A percentile compares a stretch with the other conserved stretches of the same genome.
phyloP scores from a whole-genome alignment of 1,140 invertebrate species.

The Drosophila parabipectinata region DNA sequence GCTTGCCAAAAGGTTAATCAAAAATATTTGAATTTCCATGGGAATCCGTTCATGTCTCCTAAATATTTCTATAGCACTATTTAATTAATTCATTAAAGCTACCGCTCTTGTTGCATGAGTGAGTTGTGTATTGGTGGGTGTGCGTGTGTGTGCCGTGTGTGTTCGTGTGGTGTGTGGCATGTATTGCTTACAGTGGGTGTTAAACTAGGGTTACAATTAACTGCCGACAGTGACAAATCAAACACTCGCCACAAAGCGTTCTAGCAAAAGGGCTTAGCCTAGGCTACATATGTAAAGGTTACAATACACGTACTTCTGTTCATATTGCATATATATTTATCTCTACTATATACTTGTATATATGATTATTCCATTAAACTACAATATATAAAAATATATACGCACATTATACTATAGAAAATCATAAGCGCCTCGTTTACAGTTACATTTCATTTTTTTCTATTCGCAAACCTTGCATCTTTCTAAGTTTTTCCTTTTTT shows the following conservation, averaged over 20 bases:
- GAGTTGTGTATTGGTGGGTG: slow-evolving; percentile 21
- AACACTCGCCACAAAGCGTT: slow-evolving; percentile 43
- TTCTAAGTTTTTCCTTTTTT: slow-evolving; percentile 7
- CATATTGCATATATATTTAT: slow-evolving; percentile 38
- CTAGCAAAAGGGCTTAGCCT: slow-evolving; percentile 53
- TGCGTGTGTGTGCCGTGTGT: slow-evolving; percentile 19
- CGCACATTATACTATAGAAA: slow-evolving; percentile 52
- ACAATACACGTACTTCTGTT: slow-evolving; percentile 29
- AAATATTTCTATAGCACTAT: slow-evolving; percentile 58
- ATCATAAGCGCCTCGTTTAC: slow-evolving; percentile 80
- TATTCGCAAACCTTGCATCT: slow-evolving; percentile 15
- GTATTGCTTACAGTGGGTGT: slow-evolving; percentile 63
- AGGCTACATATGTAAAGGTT: slow-evolving; percentile 40
- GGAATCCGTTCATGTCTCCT: slow-evolving; percentile 31
- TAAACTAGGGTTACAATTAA: slow-evolving; percentile 58
- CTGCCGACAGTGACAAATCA: slow-evolving; percentile 58
- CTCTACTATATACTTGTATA: slow-evolving; percentile 30
- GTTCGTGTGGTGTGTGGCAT: slow-evolving; percentile 19
- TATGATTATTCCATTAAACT: slow-evolving; percentile 38
- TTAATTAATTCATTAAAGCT: slow-evolving; percentile 65
- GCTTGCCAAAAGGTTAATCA: slow-evolving; percentile 71
- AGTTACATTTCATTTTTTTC: slow-evolving; percentile 51
- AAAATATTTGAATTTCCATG: slow-evolving; percentile 69
- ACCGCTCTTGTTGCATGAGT: slow-evolving; percentile 46
- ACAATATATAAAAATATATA: slow-evolving; percentile 56